phyloP scores from a whole-genome alignment of 2,113 vertebrate genomes.

The Leptobrachium ailaonicum region DNA sequence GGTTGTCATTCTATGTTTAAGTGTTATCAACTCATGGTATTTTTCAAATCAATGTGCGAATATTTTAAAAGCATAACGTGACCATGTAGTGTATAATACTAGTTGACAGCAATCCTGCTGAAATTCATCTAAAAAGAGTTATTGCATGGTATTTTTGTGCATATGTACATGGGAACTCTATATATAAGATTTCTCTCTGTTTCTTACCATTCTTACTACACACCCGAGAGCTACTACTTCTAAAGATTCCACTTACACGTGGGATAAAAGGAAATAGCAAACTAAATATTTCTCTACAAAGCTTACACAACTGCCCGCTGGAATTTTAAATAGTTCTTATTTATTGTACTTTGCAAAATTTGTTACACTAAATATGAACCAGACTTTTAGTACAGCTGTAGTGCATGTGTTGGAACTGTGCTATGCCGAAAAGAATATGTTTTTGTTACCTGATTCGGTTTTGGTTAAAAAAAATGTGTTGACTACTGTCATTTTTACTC shows the following conservation, averaged over 20 bases:
- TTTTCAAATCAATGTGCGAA: too few relatives aligned
- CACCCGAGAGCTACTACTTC: conserved; percentile 40
- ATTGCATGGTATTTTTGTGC: too few relatives aligned
- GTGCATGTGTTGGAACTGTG: conserved; percentile 48
- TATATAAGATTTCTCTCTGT: neutral
- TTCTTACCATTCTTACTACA: conserved; percentile 26
- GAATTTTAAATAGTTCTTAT: conserved; percentile 63
- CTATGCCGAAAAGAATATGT: neutral
- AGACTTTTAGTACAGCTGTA: conserved; percentile 58
- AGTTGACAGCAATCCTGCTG: too few relatives aligned
- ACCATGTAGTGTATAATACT: too few relatives aligned
- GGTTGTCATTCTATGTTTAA: too few relatives aligned
- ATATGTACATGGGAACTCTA: neutral
- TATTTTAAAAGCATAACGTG: too few relatives aligned
- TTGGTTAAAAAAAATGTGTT: conserved; percentile 23
- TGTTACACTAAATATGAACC: conserved; percentile 67
- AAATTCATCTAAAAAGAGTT: too few relatives aligned
- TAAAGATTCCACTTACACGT: conserved; percentile 17
- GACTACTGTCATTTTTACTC: neutral
- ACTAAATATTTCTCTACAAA: conserved; percentile 59
- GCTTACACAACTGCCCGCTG: conserved; percentile 59
- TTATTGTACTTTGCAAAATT: conserved; percentile 66
- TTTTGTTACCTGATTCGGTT: conserved; percentile 5
- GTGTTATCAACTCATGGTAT: too few relatives aligned
- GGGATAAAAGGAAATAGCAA: conserved; percentile 55